These are phyloP conservation scores for Glaucomys volans DNA, from an alignment of 2,113 vertebrate genomes.

Conservation along the genomic window DNA sequence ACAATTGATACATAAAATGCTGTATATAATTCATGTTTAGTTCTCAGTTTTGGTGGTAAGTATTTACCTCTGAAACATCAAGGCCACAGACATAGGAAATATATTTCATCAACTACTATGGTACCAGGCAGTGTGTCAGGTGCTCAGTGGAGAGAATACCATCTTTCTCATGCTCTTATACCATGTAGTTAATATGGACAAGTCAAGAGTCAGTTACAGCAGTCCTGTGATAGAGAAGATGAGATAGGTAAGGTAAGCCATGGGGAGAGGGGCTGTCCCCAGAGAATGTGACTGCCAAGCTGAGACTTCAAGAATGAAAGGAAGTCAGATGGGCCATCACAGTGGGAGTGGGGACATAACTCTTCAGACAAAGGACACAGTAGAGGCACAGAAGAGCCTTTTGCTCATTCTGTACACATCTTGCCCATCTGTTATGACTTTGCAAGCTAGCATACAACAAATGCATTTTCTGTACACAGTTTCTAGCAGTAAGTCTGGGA, in stretches of 20 bases:
- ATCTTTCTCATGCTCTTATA: not conserved
- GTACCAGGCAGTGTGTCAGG: not conserved
- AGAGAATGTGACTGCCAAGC: not conserved
- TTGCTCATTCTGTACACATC: not conserved
- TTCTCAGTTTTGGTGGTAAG: not conserved
- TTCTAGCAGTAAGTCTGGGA: not conserved
- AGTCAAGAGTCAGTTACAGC: not conserved
- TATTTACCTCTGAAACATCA: not conserved
- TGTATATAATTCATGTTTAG: too few species aligned
- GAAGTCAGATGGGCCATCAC: not conserved
- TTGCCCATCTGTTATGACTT: not conserved
- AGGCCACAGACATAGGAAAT: not conserved
- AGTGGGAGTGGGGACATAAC: rapidly evolving
- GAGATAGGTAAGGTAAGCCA: not conserved
- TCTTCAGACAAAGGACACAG: not conserved
- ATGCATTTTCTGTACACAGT: not conserved
- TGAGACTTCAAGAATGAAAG: not conserved
- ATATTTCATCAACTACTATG: not conserved
- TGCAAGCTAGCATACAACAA: not conserved
- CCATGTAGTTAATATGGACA: not conserved
- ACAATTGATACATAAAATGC: not conserved
- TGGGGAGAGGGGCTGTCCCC: not conserved
- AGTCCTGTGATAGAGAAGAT: not conserved
- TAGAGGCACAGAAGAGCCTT: not conserved
- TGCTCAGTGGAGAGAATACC: not conserved